Conservation (phyloP, 1,140 invertebrate species). For the Oryzaephilus surinamensis region DNA sequence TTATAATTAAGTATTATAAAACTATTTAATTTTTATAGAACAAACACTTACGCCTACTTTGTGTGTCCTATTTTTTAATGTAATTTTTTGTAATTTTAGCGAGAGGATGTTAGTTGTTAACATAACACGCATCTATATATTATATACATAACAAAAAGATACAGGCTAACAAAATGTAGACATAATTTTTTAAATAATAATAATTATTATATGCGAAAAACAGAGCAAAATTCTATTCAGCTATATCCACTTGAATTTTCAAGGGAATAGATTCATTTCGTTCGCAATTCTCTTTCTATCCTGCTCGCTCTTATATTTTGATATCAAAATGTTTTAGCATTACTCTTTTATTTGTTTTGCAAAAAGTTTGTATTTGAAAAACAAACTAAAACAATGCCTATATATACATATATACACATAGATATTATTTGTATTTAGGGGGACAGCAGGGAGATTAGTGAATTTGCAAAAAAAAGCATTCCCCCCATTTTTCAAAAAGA, state of each 20-base stretch:
- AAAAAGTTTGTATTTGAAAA: slow-evolving; percentile 27
- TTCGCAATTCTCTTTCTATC: slow-evolving; percentile 10
- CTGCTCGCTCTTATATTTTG: slow-evolving; percentile 6
- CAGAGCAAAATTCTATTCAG: slow-evolving; percentile 11
- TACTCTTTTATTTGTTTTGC: slow-evolving; percentile 23
- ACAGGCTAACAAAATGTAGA: background rate
- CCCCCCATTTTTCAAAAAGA: too few species aligned
- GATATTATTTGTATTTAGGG: too few species aligned
- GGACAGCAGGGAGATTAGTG: too few species aligned
- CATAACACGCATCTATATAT: slow-evolving; percentile 1
- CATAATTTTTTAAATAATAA: background rate
- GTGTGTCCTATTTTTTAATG: background rate
- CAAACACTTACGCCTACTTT: too few species aligned
- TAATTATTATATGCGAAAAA: slow-evolving; percentile 8
- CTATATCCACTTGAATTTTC: slow-evolving; percentile 28
- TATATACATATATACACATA: too few species aligned
- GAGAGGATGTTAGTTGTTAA: background rate
- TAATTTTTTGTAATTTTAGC: background rate
- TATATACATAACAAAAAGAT: background rate
- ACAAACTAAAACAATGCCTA: slow-evolving; percentile 26
- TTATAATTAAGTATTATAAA: too few species aligned
- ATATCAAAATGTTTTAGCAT: slow-evolving; percentile 10
- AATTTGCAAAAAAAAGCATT: too few species aligned
- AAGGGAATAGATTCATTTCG: slow-evolving; percentile 18
- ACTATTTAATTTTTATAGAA: too few species aligned